Conservation (phyloP, 2,797 vertebrate genomes). For the Lepus townsendii region DNA sequence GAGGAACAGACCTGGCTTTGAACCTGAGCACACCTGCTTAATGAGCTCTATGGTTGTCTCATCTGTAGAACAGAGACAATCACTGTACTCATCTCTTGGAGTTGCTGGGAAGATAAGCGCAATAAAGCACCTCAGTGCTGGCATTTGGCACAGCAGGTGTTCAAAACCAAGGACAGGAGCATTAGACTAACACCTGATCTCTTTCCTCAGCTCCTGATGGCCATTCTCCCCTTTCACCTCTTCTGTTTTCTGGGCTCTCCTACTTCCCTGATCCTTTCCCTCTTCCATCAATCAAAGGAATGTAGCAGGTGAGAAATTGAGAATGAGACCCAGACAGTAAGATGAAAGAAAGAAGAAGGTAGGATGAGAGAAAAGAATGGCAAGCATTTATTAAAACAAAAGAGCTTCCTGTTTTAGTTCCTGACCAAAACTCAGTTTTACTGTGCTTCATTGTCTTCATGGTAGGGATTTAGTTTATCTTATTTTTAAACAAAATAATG, state of each 20-base stretch:
- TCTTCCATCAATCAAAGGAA: not conserved
- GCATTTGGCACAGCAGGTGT: not conserved
- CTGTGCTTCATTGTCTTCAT: not conserved
- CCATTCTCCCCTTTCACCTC: not conserved
- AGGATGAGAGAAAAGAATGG: not conserved
- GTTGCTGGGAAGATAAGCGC: not conserved
- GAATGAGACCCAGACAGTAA: not conserved
- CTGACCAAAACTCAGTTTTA: not conserved
- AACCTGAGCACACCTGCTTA: not conserved
- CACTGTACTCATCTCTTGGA: not conserved
- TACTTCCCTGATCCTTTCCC: not conserved
- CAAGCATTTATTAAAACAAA: not conserved
- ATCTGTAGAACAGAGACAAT: not conserved
- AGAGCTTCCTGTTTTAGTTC: not conserved
- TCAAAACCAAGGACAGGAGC: not conserved
- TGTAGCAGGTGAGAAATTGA: not conserved
- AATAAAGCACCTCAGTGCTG: not conserved
- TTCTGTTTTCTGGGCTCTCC: not conserved
- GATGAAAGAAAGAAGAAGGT: not conserved
- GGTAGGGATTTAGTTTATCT: not conserved
- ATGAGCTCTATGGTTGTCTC: not conserved
- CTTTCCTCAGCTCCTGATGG: not conserved
- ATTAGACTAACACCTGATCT: accelerated
- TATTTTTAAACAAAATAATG: not conserved
- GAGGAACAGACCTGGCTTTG: not conserved